These are phyloP conservation scores for Acromyrmex echinatior DNA, from an alignment of 1,140 invertebrate genomes.

Conservation along the genomic window DNA sequence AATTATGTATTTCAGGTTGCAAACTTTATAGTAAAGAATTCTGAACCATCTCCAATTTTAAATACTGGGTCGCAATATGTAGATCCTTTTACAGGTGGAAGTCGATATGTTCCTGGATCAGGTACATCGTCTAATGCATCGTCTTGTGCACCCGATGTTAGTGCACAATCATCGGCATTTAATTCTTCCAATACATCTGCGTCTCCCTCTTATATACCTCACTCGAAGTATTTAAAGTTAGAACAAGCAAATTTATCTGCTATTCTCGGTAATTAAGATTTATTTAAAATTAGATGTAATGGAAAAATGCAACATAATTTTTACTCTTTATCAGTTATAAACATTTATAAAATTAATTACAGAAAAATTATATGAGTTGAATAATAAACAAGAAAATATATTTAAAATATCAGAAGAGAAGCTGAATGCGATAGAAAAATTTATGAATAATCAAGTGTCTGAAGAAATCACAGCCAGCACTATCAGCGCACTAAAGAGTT, in stretches of 20 bases:
- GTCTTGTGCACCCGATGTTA: slow-evolving; percentile 35
- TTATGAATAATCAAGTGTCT: slow-evolving; percentile 85
- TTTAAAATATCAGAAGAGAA: slow-evolving; percentile 86
- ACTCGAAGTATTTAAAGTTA: slow-evolving; percentile 87
- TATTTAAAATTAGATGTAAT: slow-evolving; percentile 64
- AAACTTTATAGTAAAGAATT: slow-evolving; percentile 97
- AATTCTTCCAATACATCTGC: slow-evolving; percentile 76
- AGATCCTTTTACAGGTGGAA: slow-evolving; percentile 94
- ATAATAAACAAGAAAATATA: slow-evolving; percentile 87
- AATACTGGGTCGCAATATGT: slow-evolving; percentile 87
- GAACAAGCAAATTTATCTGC: slow-evolving; percentile 90
- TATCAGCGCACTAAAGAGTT: slow-evolving; percentile 89
- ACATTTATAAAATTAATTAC: slow-evolving; percentile 62
- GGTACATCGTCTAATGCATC: slow-evolving; percentile 61
- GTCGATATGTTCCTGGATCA: slow-evolving; percentile 90
- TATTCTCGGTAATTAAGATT: slow-evolving; percentile 87
- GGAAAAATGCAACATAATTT: background rate
- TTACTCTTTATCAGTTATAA: background rate
- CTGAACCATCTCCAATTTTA: slow-evolving; percentile 73
- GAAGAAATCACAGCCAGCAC: slow-evolving; percentile 84
- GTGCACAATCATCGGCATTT: slow-evolving; percentile 53
- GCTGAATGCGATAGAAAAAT: slow-evolving; percentile 88
- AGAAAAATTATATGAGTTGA: slow-evolving; percentile 92
- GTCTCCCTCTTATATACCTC: slow-evolving; percentile 80
- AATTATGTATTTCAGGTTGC: slow-evolving; percentile 90